These are phyloP conservation scores for Drosophila putrida DNA, from an alignment of 2,888 invertebrate genomes.

Conservation along the genomic window DNA sequence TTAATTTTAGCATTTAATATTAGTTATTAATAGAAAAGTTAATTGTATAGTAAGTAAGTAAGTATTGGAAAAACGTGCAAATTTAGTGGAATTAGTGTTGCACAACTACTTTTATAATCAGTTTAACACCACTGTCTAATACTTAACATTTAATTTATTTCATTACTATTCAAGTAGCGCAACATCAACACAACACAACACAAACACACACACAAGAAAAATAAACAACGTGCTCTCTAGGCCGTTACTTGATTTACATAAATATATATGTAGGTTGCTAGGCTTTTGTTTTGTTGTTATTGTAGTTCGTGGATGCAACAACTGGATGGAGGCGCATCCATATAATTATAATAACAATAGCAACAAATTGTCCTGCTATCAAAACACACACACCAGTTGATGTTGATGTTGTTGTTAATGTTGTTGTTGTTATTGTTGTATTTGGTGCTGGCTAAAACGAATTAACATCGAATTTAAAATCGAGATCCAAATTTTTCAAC, in stretches of 20 bases:
- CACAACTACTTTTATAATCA: slow-evolving; percentile 31
- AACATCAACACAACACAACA: slow-evolving; percentile 54
- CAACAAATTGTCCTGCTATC: slow-evolving; percentile 35
- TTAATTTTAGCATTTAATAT: not conserved
- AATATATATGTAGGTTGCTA: slow-evolving; percentile 34
- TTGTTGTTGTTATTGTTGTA: slow-evolving; percentile 46
- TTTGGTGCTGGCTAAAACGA: slow-evolving; percentile 81
- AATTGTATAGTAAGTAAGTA: slow-evolving; percentile 8
- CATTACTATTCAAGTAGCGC: slow-evolving; percentile 30
- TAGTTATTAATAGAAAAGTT: slow-evolving; percentile 13
- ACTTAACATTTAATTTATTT: slow-evolving; percentile 15
- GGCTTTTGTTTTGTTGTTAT: slow-evolving; percentile 45
- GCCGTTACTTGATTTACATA: slow-evolving; percentile 32
- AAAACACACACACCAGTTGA: slow-evolving; percentile 70
- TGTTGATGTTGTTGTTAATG: slow-evolving; percentile 43
- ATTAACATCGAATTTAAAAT: slow-evolving; percentile 84
- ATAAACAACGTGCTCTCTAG: slow-evolving; percentile 50
- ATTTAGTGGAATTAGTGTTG: slow-evolving; percentile 8
- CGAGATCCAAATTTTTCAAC: slow-evolving; percentile 83
- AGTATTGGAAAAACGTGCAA: slow-evolving; percentile 50
- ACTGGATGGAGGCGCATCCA: not conserved
- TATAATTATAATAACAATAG: slow-evolving; percentile 34
- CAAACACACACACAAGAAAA: slow-evolving; percentile 17
- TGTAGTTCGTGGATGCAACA: slow-evolving; percentile 14
- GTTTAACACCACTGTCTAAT: slow-evolving; percentile 35